A percentile compares a stretch with the other conserved stretches of the same genome.
phyloP scores from a whole-genome alignment of 2,113 vertebrate species.

The Blennius ocellaris region DNA sequence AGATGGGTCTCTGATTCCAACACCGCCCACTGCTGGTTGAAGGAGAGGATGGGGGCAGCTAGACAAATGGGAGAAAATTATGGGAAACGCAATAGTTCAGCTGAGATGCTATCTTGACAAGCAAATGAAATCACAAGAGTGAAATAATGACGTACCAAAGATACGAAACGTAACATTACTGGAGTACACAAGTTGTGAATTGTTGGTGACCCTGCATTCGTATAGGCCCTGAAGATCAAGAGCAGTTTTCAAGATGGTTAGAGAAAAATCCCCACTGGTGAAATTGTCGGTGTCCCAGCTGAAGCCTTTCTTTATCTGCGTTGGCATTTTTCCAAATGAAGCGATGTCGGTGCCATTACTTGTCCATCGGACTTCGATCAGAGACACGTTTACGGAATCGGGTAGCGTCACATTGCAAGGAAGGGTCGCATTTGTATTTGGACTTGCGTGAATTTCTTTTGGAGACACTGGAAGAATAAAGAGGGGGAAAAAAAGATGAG shows the following conservation, averaged over 20 bases:
- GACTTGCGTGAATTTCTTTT: slow-evolving; percentile 62
- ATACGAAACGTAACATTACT: slow-evolving; percentile 71
- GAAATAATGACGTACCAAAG: slow-evolving; percentile 64
- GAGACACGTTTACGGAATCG: slow-evolving; percentile 17
- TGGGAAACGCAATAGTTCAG: not conserved
- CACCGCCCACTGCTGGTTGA: slow-evolving; percentile 70
- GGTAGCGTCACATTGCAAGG: slow-evolving; percentile 67
- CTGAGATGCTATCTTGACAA: not conserved
- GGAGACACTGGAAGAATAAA: slow-evolving; percentile 58
- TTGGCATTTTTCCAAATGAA: slow-evolving; percentile 20
- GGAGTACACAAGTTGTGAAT: slow-evolving; percentile 47
- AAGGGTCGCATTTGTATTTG: slow-evolving; percentile 59
- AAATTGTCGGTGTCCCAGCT: slow-evolving; percentile 57
- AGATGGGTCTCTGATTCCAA: slow-evolving; percentile 67
- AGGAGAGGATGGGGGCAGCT: slow-evolving; percentile 68
- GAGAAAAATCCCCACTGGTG: slow-evolving; percentile 72
- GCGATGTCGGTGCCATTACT: slow-evolving; percentile 64
- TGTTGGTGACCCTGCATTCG: slow-evolving; percentile 74
- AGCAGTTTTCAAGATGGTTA: slow-evolving; percentile 67
- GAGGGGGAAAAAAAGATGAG: not conserved
- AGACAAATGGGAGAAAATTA: not conserved
- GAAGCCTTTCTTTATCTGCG: slow-evolving; percentile 61
- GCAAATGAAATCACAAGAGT: not conserved
- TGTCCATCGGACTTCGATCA: slow-evolving; percentile 73
- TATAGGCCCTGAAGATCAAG: slow-evolving; percentile 77